Evolutionary conservation across 2,888 invertebrate species (phyloP).

Genomic region (Pegoplata infirma): DNA sequence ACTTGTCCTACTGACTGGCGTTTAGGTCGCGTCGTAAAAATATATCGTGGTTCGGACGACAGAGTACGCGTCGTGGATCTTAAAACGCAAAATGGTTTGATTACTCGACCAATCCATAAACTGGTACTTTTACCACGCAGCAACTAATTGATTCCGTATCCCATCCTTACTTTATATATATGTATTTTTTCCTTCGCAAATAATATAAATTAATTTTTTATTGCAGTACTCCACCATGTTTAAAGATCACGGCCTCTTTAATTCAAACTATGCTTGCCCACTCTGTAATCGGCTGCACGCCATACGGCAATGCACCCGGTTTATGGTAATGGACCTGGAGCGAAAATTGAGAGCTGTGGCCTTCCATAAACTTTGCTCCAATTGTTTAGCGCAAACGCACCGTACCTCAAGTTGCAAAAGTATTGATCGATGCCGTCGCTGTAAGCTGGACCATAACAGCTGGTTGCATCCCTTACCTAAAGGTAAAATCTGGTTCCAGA

Average conservation of each 20-base stretch:
- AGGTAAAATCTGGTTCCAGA: not conserved
- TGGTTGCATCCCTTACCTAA: not conserved
- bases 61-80: slow-evolving; percentile 2
- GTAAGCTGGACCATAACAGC: not conserved
- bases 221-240: not conserved
- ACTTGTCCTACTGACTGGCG: not conserved
- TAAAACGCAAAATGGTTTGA: not conserved
- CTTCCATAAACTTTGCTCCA: not conserved
- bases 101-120: not conserved
- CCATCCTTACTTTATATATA: too few species aligned
- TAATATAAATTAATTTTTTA: too few species aligned
- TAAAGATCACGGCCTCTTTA: not conserved
- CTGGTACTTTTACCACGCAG: not conserved
- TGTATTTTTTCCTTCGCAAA: too few species aligned
- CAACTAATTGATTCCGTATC: too few species aligned
- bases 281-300: not conserved
- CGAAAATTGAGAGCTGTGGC: not conserved
- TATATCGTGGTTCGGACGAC: not conserved
- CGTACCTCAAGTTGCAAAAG: not conserved
- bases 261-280: not conserved
- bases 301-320: not conserved
- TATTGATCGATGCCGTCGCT: not conserved
- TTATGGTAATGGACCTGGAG: not conserved
- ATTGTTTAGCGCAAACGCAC: slow-evolving; percentile 12
- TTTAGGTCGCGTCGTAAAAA: not conserved